These are phyloP conservation scores for Ardeotis arabs DNA, from an alignment of 2,113 vertebrate genomes.

Conservation along the genomic window DNA sequence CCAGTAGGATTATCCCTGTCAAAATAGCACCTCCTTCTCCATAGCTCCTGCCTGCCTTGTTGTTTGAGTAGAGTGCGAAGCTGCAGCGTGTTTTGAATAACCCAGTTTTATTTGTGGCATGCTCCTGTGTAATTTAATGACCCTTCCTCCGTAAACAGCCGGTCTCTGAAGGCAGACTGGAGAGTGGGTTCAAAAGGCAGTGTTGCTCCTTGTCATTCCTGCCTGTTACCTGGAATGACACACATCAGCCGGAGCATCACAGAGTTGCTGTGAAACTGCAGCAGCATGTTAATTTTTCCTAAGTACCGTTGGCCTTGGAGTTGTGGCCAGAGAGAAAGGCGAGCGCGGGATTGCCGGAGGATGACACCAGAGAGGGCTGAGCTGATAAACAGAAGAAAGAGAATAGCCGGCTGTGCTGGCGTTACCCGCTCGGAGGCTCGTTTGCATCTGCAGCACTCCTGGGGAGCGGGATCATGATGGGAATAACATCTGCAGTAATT, in stretches of 20 bases:
- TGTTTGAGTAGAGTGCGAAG: neutral
- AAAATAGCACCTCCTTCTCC: neutral
- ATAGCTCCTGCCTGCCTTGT: neutral
- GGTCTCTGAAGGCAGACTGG: neutral
- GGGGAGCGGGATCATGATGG: neutral
- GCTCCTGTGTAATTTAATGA: neutral
- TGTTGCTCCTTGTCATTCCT: neutral
- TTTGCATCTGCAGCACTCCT: neutral
- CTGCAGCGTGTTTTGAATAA: neutral
- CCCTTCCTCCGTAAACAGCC: neutral
- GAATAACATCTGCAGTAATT: conserved; percentile 10
- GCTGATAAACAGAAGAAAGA: neutral
- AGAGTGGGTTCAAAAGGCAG: neutral
- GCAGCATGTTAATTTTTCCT: neutral
- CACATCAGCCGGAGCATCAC: neutral
- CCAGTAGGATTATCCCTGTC: neutral
- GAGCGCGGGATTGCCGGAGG: neutral
- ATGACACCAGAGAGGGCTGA: conserved; percentile 9
- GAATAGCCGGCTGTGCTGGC: neutral
- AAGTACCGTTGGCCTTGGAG: neutral
- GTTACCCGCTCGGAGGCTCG: neutral
- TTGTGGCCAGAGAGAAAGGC: neutral
- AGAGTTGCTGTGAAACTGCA: neutral
- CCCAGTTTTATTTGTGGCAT: neutral
- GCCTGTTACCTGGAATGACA: neutral